These are phyloP conservation scores for Elmis aenea DNA, from an alignment of 2,888 invertebrate species.

Conservation along the genomic window DNA sequence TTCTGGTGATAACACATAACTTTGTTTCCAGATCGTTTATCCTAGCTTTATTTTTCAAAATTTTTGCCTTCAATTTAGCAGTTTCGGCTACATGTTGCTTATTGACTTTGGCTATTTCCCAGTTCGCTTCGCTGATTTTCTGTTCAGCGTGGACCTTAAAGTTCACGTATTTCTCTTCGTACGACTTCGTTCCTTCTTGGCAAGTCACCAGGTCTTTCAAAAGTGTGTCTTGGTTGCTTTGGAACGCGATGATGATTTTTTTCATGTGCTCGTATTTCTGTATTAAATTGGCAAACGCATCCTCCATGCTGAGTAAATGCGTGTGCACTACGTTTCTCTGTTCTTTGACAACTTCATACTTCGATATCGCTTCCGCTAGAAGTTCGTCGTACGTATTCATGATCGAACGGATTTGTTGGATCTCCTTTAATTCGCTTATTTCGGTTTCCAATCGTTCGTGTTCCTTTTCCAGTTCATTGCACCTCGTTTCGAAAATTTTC, in stretches of 20 bases:
- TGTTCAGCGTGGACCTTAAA: conserved; percentile 31
- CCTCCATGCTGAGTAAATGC: conserved; percentile 36
- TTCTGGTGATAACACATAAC: too few species aligned
- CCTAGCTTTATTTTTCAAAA: conserved; percentile 31
- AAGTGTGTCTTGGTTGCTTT: conserved; percentile 34
- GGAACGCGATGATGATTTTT: conserved; percentile 32
- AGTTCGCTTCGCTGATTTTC: conserved; percentile 32
- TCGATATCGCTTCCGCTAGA: conserved; percentile 32
- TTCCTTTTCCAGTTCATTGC: conserved; percentile 6
- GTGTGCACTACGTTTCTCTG: conserved; percentile 28
- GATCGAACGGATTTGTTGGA: conserved; percentile 11
- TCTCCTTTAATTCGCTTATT: conserved; percentile 3
- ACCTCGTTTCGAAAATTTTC: conserved; percentile 16
- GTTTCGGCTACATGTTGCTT: conserved; percentile 33
- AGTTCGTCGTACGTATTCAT: conserved; percentile 35
- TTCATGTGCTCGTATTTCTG: conserved; percentile 38
- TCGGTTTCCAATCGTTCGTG: conserved; percentile 10
- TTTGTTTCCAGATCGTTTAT: conserved; percentile 34
- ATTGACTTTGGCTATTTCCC: conserved; percentile 26
- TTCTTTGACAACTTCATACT: conserved; percentile 29
- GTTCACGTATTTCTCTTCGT: conserved; percentile 30
- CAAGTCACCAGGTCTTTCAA: conserved; percentile 31
- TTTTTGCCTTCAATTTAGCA: conserved; percentile 32
- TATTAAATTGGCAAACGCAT: conserved; percentile 35
- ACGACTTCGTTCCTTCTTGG: conserved; percentile 24